Evolutionary conservation across 2,113 vertebrate genomes (phyloP).

Genomic region (western clawed frog (Xenopus tropicalis)): DNA sequence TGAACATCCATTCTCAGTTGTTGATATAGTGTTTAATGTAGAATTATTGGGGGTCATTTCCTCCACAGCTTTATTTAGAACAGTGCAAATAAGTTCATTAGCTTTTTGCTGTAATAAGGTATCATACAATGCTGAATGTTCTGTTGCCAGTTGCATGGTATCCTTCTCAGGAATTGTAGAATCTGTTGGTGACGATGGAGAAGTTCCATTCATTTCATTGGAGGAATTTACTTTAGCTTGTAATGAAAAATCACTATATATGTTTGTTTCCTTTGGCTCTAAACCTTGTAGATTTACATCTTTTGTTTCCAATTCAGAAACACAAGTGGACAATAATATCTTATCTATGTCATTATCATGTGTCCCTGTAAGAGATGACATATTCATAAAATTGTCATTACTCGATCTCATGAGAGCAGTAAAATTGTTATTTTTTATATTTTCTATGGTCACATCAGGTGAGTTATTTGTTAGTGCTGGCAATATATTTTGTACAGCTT

Average conservation of each 20-base stretch:
- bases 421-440: conserved; percentile 30
- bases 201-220: neutral
- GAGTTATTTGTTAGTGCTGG: conserved; percentile 11
- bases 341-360: conserved; percentile 1
- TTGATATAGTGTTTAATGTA: no score
- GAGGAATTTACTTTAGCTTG: neutral
- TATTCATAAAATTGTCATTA: neutral
- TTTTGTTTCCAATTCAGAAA: conserved; percentile 2
- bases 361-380: neutral
- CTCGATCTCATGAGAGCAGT: neutral
- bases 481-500: neutral
- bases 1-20: no score
- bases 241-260: conserved; percentile 6
- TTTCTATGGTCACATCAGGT: conserved; percentile 10
- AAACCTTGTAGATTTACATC: neutral
- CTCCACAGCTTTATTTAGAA: conserved; percentile 59
- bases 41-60: conserved; percentile 47
- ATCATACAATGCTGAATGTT: no score
- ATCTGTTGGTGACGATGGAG: neutral
- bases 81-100: conserved; percentile 52
- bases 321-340: neutral
- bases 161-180: neutral
- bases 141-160: no score
- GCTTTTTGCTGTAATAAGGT: conserved; percentile 49
- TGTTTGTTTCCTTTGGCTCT: conserved; percentile 3